phyloP scores from a whole-genome alignment of 2,797 vertebrate species.

The Sebastes glaucus region DNA sequence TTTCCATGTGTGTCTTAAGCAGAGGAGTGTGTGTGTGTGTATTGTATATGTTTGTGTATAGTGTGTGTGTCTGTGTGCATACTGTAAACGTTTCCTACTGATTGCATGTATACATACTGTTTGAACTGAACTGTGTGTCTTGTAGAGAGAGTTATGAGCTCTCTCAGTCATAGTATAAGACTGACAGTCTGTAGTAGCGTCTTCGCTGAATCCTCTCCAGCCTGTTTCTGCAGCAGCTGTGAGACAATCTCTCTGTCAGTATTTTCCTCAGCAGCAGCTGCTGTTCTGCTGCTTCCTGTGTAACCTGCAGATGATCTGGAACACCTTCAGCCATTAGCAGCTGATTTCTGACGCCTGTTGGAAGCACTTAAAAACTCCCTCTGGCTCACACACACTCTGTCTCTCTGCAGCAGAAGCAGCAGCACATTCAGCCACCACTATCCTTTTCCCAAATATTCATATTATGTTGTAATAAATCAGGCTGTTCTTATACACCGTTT shows the following conservation, averaged over 20 bases:
- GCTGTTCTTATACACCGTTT: too few species aligned
- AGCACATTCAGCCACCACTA: neutral
- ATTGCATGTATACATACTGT: neutral
- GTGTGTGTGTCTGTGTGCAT: neutral
- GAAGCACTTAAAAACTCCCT: neutral
- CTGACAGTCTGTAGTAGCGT: neutral
- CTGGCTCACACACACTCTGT: neutral
- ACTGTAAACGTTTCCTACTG: constrained; percentile 11
- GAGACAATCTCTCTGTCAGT: neutral
- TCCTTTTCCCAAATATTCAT: neutral
- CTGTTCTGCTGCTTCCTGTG: constrained; percentile 21
- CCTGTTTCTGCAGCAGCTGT: neutral
- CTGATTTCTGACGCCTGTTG: constrained; percentile 34
- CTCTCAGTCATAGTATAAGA: neutral
- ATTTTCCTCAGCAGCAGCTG: neutral
- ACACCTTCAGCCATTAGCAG: neutral
- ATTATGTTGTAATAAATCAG: neutral
- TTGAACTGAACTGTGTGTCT: neutral
- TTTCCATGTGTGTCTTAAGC: neutral
- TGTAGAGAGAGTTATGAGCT: neutral
- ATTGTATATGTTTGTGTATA: neutral
- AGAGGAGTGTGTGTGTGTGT: neutral
- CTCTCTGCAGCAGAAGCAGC: neutral
- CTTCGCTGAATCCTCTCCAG: neutral
- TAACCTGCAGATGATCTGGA: neutral